These are phyloP conservation scores for Byasa hedistus DNA, from an alignment of 2,888 invertebrate species.

Conservation along the genomic window DNA sequence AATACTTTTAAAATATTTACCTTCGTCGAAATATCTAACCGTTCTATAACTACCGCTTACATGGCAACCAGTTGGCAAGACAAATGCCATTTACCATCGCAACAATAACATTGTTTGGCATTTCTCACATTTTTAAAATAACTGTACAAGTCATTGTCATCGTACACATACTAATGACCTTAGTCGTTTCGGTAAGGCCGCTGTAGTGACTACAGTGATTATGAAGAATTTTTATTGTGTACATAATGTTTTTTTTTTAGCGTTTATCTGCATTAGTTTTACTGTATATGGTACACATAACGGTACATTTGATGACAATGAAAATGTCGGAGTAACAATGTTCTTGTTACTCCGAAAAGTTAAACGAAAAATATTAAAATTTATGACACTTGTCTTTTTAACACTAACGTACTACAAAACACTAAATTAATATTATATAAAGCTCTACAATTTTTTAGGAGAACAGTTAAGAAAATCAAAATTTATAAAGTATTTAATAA, in stretches of 20 bases:
- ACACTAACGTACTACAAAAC: too few relatives aligned
- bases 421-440: too few relatives aligned
- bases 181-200: slow-evolving; percentile 26
- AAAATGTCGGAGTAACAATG: not conserved
- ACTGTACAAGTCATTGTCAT: slow-evolving; percentile 51
- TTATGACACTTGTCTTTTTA: too few relatives aligned
- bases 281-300: slow-evolving; percentile 18
- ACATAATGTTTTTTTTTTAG: slow-evolving; percentile 5
- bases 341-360: not conserved
- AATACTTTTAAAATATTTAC: too few relatives aligned
- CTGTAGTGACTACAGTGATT: slow-evolving; percentile 5
- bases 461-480: too few relatives aligned
- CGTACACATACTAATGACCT: slow-evolving; percentile 36
- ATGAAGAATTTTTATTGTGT: slow-evolving; percentile 8
- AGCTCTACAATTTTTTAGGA: too few relatives aligned
- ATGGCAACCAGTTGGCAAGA: slow-evolving; percentile 27
- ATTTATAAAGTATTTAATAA: too few relatives aligned
- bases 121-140: slow-evolving; percentile 44
- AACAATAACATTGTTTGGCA: slow-evolving; percentile 31
- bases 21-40: not conserved
- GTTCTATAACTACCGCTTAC: not conserved
- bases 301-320: slow-evolving; percentile 25
- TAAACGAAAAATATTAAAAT: too few relatives aligned
- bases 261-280: not conserved
- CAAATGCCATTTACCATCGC: slow-evolving; percentile 18